These are phyloP conservation scores for Hassar affinis DNA, from an alignment of 2,113 vertebrate genomes.

Conservation along the genomic window DNA sequence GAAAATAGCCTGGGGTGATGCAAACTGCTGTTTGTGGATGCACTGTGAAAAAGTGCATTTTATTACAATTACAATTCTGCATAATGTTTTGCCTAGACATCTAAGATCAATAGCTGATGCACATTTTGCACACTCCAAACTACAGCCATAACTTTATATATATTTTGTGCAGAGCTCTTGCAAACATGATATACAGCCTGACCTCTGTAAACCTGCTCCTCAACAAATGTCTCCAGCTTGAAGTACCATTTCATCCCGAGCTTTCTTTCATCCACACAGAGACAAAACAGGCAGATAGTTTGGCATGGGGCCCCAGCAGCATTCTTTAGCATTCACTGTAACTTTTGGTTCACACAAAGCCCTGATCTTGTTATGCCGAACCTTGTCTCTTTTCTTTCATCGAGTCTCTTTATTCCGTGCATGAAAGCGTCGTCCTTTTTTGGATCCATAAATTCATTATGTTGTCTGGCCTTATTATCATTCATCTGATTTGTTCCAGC, in stretches of 20 bases:
- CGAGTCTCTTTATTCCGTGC: neutral
- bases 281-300: conserved; percentile 5
- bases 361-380: conserved; percentile 31
- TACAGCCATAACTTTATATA: neutral
- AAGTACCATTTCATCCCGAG: conserved; percentile 9
- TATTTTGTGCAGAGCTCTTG: neutral
- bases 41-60: neutral
- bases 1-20: neutral
- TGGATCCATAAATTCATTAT: conserved; percentile 51
- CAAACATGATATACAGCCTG: conserved; percentile 16
- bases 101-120: neutral
- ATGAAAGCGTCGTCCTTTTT: conserved; percentile 43
- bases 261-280: neutral
- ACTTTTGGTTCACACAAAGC: conserved; percentile 42
- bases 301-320: conserved; percentile 4
- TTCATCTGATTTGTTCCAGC: conserved; percentile 51
- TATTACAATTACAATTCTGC: neutral
- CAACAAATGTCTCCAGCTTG: neutral
- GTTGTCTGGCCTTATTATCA: conserved; percentile 41
- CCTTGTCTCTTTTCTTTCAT: conserved; percentile 8
- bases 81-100: neutral
- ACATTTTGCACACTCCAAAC: neutral
- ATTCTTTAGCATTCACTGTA: conserved; percentile 46
- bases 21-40: neutral
- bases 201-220: conserved; percentile 2